Evolutionary conservation across 2,113 vertebrate species (phyloP).

Genomic region (Ceyx margarethae): DNA sequence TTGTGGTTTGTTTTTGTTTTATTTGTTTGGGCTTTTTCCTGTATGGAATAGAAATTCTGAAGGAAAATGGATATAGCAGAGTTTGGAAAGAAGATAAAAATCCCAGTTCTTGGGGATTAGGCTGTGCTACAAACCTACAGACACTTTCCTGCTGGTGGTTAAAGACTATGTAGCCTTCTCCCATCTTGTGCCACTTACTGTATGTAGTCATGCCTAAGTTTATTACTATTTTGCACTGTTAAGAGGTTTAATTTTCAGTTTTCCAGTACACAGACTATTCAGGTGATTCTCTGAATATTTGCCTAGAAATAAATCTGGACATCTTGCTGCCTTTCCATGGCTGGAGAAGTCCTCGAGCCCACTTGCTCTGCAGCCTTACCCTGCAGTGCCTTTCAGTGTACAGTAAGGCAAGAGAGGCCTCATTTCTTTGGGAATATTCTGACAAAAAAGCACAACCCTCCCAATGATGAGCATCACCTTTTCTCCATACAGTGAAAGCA

Average conservation of each 20-base stretch:
- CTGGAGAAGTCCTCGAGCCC: background rate
- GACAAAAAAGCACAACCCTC: background rate
- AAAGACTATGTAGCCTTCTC: background rate
- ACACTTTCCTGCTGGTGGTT: background rate
- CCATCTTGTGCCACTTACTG: background rate
- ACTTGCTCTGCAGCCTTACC: background rate
- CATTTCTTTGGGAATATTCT: background rate
- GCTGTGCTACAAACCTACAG: background rate
- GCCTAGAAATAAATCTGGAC: background rate
- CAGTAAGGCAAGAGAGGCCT: background rate
- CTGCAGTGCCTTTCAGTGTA: background rate
- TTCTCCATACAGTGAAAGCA: background rate
- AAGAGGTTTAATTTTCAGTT: background rate
- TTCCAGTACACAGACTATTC: background rate
- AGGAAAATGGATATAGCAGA: background rate
- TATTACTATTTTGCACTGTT: background rate
- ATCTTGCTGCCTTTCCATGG: background rate
- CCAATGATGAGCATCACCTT: background rate
- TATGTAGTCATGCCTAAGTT: background rate
- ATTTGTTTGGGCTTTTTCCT: accelerated
- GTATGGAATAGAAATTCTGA: background rate
- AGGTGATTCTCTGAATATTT: background rate
- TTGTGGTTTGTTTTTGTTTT: background rate
- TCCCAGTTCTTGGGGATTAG: background rate
- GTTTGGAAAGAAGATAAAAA: background rate